phyloP scores from a whole-genome alignment of 2,113 vertebrate genomes.

The Pygoscelis adeliae region DNA sequence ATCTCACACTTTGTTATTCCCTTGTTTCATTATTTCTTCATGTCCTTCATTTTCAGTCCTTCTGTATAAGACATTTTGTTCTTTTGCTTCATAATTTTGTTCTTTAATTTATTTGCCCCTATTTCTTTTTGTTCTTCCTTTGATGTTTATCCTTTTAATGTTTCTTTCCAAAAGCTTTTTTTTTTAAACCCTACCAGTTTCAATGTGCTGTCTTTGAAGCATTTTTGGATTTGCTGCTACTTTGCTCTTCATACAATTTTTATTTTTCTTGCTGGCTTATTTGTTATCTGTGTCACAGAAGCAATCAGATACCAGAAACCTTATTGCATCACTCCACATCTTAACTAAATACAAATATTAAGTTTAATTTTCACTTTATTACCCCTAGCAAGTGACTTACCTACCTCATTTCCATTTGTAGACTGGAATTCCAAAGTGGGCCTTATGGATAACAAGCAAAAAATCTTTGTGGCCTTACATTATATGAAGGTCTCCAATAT shows the following conservation, averaged over 20 bases:
- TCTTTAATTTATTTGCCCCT: constrained; percentile 12
- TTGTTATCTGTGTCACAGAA: neutral
- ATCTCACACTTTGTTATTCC: neutral
- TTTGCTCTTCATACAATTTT: neutral
- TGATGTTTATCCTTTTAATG: constrained; percentile 47
- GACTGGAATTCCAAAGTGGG: neutral
- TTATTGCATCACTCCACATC: neutral
- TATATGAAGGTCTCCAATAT: neutral
- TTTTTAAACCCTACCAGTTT: neutral
- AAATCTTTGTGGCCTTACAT: neutral
- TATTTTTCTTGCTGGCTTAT: neutral
- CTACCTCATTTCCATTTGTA: neutral
- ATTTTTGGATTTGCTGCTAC: neutral
- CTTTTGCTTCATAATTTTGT: neutral
- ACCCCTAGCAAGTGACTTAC: neutral
- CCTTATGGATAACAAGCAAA: neutral
- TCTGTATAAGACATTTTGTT: neutral
- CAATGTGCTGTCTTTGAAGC: neutral
- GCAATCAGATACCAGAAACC: neutral
- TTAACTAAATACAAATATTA: neutral
- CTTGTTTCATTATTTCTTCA: neutral
- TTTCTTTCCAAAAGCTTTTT: neutral
- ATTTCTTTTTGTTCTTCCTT: constrained; percentile 28
- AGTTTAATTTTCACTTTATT: neutral
- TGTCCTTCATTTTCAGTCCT: neutral